These are phyloP conservation scores for Saccopteryx leptura DNA, from an alignment of 2,113 vertebrate species.

Conservation along the genomic window DNA sequence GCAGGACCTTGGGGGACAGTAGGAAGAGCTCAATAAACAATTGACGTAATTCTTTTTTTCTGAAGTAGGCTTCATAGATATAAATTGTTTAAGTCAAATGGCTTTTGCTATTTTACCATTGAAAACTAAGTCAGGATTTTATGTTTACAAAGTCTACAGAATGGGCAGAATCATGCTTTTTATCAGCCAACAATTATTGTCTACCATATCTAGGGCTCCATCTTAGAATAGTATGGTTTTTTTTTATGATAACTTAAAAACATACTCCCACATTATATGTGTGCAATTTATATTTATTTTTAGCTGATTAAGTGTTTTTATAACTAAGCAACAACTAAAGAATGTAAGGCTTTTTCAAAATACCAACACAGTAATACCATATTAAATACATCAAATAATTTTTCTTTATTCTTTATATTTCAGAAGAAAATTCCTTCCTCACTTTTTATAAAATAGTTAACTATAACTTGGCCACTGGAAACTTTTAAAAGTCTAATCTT, in stretches of 20 bases:
- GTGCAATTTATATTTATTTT: slow-evolving; percentile 30
- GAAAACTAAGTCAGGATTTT: slow-evolving; percentile 37
- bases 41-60: slow-evolving; percentile 25
- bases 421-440: background rate
- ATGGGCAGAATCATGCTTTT: background rate
- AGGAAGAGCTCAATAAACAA: slow-evolving; percentile 5
- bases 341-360: slow-evolving; percentile 31
- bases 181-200: background rate
- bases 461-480: slow-evolving; percentile 29
- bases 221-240: background rate
- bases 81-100: background rate
- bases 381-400: background rate
- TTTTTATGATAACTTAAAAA: slow-evolving; percentile 42
- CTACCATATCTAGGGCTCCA: background rate
- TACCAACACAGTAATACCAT: background rate
- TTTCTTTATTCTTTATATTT: background rate
- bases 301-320: slow-evolving; percentile 3
- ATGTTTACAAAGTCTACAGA: background rate
- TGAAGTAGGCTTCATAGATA: slow-evolving; percentile 1
- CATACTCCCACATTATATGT: background rate
- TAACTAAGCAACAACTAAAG: background rate
- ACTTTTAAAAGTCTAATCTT: slow-evolving; percentile 45
- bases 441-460: slow-evolving; percentile 37
- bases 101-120: slow-evolving; percentile 29
- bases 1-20: background rate